phyloP scores from a whole-genome alignment of 2,888 invertebrate genomes.

The Criorhina ranunculi region DNA sequence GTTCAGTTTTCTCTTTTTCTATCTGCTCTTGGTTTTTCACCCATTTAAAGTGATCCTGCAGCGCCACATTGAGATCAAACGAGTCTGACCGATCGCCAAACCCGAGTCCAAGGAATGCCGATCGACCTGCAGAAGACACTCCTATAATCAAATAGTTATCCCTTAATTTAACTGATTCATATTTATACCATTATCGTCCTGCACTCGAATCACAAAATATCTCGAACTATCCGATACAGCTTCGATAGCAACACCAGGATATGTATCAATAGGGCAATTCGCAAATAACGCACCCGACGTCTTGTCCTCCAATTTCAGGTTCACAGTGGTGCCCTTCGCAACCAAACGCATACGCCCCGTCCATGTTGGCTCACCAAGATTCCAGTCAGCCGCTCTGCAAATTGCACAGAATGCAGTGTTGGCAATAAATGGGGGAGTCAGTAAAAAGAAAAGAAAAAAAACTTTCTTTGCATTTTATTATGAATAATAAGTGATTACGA shows the following conservation, averaged over 20 bases:
- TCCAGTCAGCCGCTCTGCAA: constrained; percentile 99
- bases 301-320: constrained; percentile 98
- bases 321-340: constrained; percentile 93
- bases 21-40: constrained; percentile 92
- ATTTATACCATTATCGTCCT: constrained; percentile 94
- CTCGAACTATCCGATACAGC: constrained; percentile 98
- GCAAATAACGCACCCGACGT: constrained; percentile 96
- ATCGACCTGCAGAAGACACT: constrained; percentile 86
- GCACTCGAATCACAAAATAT: constrained; percentile 97
- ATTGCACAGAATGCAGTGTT: constrained; percentile 77
- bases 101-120: constrained; percentile 98
- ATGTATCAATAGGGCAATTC: constrained; percentile 97
- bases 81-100: constrained; percentile 99
- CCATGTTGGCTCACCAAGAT: constrained; percentile 99
- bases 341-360: constrained; percentile 97
- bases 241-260: constrained; percentile 97
- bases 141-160: constrained; percentile 49
- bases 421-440: constrained; percentile 66
- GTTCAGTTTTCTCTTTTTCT: constrained; percentile 91
- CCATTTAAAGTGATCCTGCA: constrained; percentile 99
- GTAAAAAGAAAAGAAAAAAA: constrained; percentile 16
- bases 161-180: not conserved
- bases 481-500: constrained; percentile 44
- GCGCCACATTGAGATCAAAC: constrained; percentile 98
- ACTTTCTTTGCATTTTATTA: not conserved